Evolutionary conservation across 2,888 invertebrate genomes (phyloP).

Genomic region (Eupsilia transversa): DNA sequence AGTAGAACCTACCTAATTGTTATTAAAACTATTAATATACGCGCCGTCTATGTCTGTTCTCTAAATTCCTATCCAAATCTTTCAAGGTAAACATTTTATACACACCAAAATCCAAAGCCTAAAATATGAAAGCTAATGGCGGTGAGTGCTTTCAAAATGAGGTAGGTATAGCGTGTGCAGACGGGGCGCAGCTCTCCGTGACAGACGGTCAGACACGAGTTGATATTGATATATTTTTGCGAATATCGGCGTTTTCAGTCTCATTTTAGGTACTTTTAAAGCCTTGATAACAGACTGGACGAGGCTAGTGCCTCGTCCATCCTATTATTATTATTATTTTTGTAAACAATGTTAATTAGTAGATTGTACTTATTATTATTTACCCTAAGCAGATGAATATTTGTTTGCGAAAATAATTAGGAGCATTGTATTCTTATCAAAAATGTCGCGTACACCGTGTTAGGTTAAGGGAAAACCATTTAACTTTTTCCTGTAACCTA

Average conservation of each 20-base stretch:
- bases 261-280: neutral
- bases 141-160: neutral
- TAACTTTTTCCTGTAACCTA: neutral
- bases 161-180: slow-evolving; percentile 32
- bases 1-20: neutral
- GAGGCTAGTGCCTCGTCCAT: too few relatives aligned
- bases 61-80: neutral
- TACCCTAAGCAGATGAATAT: neutral
- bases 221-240: neutral
- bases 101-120: neutral
- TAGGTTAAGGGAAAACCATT: too few relatives aligned
- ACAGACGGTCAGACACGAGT: neutral
- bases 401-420: neutral
- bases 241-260: neutral
- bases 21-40: neutral
- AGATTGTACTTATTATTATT: neutral
- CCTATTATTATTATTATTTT: too few relatives aligned
- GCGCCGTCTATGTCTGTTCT: neutral
- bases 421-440: neutral
- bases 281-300: too few relatives aligned
- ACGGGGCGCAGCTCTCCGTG: slow-evolving; percentile 36
- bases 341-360: too few relatives aligned
- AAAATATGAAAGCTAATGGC: slow-evolving; percentile 6
- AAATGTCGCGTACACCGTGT: neutral
- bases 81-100: neutral